Percentiles rank a stretch among this genome's conserved stretches.
Evolutionary conservation across 2,113 vertebrate species (phyloP).

Genomic region (Mellivora capensis): DNA sequence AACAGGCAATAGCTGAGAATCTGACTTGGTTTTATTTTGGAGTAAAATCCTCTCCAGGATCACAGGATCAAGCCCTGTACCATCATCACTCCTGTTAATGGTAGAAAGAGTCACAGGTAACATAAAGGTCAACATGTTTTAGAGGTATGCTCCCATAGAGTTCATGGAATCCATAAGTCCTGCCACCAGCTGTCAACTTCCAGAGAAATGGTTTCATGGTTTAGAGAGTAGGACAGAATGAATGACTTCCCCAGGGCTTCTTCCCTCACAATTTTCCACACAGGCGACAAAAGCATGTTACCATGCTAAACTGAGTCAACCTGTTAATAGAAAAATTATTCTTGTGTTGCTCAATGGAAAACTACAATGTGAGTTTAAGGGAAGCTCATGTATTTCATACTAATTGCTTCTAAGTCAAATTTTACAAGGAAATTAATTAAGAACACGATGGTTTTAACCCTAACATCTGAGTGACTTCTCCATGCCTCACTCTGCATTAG

Average conservation of each 20-base stretch:
- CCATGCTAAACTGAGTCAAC: background rate
- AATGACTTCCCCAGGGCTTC: background rate
- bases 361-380: background rate
- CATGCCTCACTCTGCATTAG: background rate
- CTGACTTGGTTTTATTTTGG: constrained; percentile 77
- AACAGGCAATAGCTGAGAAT: constrained; percentile 77
- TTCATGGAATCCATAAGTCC: background rate
- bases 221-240: background rate
- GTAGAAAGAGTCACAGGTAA: background rate
- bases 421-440: background rate
- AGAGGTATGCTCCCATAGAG: background rate
- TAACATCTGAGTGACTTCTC: background rate
- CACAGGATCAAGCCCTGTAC: too few relatives aligned
- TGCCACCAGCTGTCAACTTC: background rate
- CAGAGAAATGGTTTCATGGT: background rate
- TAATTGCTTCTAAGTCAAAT: background rate
- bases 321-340: background rate
- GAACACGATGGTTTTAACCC: background rate
- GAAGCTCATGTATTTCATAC: background rate
- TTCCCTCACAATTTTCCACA: background rate
- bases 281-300: background rate
- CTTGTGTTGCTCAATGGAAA: background rate
- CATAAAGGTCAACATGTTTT: background rate
- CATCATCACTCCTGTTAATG: background rate
- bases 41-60: constrained; percentile 64